Conservation (phyloP, 2,113 vertebrate species). For the Glaucomys volans region DNA sequence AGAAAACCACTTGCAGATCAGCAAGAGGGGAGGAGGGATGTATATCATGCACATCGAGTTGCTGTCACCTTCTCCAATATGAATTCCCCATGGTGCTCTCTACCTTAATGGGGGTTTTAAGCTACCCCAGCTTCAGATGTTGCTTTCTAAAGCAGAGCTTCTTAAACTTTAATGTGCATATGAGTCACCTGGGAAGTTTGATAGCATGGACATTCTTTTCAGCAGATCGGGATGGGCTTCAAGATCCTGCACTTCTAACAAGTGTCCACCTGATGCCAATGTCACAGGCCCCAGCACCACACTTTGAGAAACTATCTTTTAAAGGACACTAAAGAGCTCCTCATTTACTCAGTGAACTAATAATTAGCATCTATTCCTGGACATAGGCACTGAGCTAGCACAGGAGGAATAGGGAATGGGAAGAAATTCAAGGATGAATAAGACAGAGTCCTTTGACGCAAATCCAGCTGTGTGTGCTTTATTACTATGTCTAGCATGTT, state of each 20-base stretch:
- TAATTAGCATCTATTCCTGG: background rate
- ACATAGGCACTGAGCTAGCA: background rate
- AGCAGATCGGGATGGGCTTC: constrained; percentile 5
- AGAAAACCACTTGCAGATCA: constrained; percentile 22
- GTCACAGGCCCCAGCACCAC: background rate
- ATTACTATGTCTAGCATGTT: background rate
- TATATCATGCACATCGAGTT: background rate
- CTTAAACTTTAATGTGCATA: background rate
- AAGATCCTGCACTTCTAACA: background rate
- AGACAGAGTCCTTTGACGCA: background rate
- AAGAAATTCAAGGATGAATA: background rate
- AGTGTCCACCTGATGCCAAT: background rate
- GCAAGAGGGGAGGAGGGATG: accelerated
- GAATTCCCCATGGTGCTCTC: background rate
- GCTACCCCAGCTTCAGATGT: background rate
- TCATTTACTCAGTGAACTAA: background rate
- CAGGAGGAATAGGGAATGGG: background rate
- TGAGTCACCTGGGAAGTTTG: background rate
- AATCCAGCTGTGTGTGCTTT: background rate
- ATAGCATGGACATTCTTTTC: background rate
- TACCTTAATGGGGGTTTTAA: background rate
- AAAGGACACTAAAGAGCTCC: background rate
- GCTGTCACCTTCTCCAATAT: background rate
- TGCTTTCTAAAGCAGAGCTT: background rate
- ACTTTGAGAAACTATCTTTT: constrained; percentile 34